Evolutionary conservation across 2,888 invertebrate genomes (phyloP), one percentile per base, ranked within the genome.

Genomic region (Erpobdella octoculata): DNA sequence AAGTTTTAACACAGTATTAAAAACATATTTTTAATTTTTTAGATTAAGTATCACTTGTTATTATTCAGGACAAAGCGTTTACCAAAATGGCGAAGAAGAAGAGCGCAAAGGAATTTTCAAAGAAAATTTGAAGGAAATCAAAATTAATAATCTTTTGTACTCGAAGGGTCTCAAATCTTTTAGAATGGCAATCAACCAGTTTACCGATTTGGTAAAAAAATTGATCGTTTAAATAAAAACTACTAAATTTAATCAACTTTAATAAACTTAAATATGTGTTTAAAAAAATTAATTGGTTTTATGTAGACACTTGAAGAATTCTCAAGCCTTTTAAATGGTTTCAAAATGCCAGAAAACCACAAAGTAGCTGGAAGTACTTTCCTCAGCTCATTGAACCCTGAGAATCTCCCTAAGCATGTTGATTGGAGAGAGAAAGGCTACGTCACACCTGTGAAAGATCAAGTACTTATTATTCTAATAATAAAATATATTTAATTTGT

Each of bases 251-350:
- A 5, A 12, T 28, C 28, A 35, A n/a, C 33, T 33, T 62, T 35
- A n/a, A n/a, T n/a, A n/a, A n/a, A n/a, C n/a, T n/a, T n/a, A n/a
- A n/a, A n/a, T n/a, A n/a, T n/a, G 28, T 62, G 25, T 33, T 21
- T 62, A 33, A 35, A 5, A 33, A n/a, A 33, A 33, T 33, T 9
- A 62, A 4, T 15, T 53, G n/a, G 21, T 67, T 67, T 35, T 41
- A 15, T 41, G n/a, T 67, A 75, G 75, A 72, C 46, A 38, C 37
- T 31, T n/a, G 31, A 31, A 8, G 75, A 75, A 68, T 71, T 72
- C 37, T 12, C 12, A 31, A 33, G 35, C n/a, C n/a, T n/a, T n/a
- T n/a, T n/a, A n/a, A n/a, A n/a, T n/a, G 72, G 72, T 18, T 37
- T 71, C 8, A 72, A 62, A 8, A 59, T 21, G 2, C 21, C 33